Base-by-base conservation (phyloP, 2,113 vertebrate genomes). In the Misgurnus anguillicaudatus region DNA sequence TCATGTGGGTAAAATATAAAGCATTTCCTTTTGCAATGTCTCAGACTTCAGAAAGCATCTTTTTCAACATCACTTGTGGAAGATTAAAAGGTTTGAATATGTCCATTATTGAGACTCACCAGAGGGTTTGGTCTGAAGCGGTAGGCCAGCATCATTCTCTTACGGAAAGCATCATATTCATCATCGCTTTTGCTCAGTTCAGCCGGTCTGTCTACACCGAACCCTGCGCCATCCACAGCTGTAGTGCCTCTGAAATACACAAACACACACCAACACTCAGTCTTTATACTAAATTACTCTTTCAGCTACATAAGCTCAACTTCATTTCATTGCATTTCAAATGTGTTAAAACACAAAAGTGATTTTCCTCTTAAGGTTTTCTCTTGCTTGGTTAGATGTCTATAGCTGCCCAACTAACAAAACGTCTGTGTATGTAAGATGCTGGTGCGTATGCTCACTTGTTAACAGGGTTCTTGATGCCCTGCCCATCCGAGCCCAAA, bases 91-190 rank as follows among this genome's bases (percentile, higher is more conserved):
- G n/a, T n/a, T n/a, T n/a, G n/a, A n/a, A n/a, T n/a, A 31, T 31
- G 24, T 31, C 24, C 24, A 31, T 31, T 31, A 31, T 3, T 31
- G 24, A 19, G 48, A 62, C 53, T 89, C 88, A 98, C 96, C 95
- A 97, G 77, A 0, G 97, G 97, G 81, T 99, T 99, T 5, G 97
- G 97, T 65, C 97, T 93, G 93, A 99, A 99, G 41, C 98, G 94
- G 85, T 99, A 99, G 0, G 97, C 97, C 38, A 99, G 90, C 97
- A 99, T 99, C 98, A 99, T 99, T 61, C 98, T 91, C 67, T 98
- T 99, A 0, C 97, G 93, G 84, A 96, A 99, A 0, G 98, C 98
- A n/a, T 99, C 97, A 0, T 97, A 99, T 84, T 99, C 98, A 0
- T 99, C 97, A 0, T 99, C 98, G 21, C 88, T 92, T 88, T 94